These are phyloP conservation scores for Lutjanus campechanus DNA, from an alignment of 2,797 vertebrate species.

Conservation along the genomic window DNA sequence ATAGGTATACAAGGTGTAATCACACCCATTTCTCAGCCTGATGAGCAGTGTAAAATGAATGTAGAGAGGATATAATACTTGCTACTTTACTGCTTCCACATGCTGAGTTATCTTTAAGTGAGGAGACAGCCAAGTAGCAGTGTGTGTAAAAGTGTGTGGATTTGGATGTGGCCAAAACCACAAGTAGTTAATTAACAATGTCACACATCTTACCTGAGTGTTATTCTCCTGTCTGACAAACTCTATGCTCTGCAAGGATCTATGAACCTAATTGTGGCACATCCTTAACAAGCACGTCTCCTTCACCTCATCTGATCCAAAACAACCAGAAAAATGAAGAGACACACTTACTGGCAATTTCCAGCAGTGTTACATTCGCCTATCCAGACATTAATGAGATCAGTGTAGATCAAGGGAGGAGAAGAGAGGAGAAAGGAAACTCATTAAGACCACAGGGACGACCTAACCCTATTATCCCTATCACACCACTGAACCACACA, in stretches of 20 bases:
- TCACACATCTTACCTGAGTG: constrained; percentile 73
- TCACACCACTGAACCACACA: constrained; percentile 77
- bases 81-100: constrained; percentile 9
- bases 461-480: constrained; percentile 84
- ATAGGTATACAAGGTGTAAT: constrained; percentile 67
- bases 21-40: constrained; percentile 37
- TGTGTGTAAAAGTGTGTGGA: constrained; percentile 26
- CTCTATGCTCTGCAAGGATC: constrained; percentile 15
- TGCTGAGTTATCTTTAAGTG: constrained; percentile 7
- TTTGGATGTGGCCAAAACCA: constrained; percentile 36
- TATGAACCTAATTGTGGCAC: constrained; percentile 12
- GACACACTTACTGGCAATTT: constrained; percentile 63
- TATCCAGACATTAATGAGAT: constrained; percentile 80
- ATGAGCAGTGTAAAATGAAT: constrained; percentile 25
- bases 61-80: not conserved
- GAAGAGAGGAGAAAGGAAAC: constrained; percentile 78
- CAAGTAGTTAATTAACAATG: constrained; percentile 41
- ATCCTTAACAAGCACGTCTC: constrained; percentile 17
- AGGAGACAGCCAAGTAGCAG: constrained; percentile 41
- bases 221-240: constrained; percentile 34
- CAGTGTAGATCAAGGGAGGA: constrained; percentile 74
- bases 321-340: constrained; percentile 63
- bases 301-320: constrained; percentile 42
- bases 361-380: constrained; percentile 65
- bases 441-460: constrained; percentile 83